Conservation (phyloP, 2,113 vertebrate species). For the Apodemus sylvaticus region DNA sequence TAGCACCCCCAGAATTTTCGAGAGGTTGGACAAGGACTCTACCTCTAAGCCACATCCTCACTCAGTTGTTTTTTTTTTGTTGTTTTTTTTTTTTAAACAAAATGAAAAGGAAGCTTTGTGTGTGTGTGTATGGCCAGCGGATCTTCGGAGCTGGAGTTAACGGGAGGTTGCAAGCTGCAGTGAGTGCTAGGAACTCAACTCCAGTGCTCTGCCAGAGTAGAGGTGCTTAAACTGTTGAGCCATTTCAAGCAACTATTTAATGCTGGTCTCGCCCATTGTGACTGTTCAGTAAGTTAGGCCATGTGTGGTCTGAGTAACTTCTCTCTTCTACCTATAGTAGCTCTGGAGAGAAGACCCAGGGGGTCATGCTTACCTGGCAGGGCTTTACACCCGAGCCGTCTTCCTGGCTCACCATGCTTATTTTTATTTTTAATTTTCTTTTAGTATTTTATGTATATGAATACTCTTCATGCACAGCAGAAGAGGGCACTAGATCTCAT, state of each 20-base stretch:
- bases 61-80: no score
- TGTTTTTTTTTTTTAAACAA: not conserved
- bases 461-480: no score
- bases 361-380: not conserved
- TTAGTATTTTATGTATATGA: no score
- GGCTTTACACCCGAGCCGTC: not conserved
- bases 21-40: not conserved
- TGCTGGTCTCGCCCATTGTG: not conserved
- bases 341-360: not conserved
- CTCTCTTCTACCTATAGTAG: not conserved
- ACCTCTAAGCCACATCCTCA: not conserved
- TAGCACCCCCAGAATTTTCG: not conserved
- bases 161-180: not conserved
- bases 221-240: not conserved
- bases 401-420: not conserved
- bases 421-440: no score
- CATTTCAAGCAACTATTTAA: slow-evolving; percentile 20
- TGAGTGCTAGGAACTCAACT: not conserved
- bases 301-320: not conserved
- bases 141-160: not conserved
- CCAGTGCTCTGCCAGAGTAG: not conserved
- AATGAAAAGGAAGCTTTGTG: not conserved
- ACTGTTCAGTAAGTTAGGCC: not conserved
- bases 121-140: not conserved
- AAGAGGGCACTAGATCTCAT: no score